phyloP scores from a whole-genome alignment of 1,140 invertebrate genomes.

The Brachionus sp. region DNA sequence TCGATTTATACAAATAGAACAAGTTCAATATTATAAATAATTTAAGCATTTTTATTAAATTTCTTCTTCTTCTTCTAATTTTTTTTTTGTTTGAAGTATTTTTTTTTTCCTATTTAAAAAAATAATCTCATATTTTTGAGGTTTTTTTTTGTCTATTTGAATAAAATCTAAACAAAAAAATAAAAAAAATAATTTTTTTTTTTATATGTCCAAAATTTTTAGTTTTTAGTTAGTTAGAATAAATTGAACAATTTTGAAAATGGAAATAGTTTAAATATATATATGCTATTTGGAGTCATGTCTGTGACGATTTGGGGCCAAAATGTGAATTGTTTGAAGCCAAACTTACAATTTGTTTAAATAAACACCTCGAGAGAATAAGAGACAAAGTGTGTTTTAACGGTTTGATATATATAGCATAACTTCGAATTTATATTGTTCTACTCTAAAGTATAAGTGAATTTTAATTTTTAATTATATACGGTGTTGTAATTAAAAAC shows the following conservation, averaged over 20 bases:
- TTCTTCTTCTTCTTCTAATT: not conserved
- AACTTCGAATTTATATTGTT: conserved; percentile 9
- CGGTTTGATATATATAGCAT: conserved; percentile 9
- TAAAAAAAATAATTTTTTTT: not conserved
- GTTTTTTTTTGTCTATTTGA: not conserved
- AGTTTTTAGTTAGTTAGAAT: not conserved
- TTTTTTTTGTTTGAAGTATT: too few species aligned
- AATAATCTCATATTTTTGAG: not conserved
- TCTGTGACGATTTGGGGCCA: not conserved
- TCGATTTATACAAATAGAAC: not conserved
- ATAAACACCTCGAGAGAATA: conserved; percentile 13
- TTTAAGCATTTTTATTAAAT: not conserved
- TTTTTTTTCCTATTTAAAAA: not conserved
- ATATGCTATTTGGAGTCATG: too few species aligned
- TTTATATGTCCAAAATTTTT: not conserved
- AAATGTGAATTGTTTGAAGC: not conserved
- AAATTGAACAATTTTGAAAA: not conserved
- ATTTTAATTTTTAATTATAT: conserved; percentile 26
- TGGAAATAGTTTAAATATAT: not conserved
- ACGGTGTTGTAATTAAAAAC: conserved; percentile 18
- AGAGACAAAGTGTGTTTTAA: conserved; percentile 10
- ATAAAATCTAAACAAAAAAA: too few species aligned
- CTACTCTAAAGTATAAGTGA: not conserved
- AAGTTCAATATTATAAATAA: not conserved
- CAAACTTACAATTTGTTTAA: conserved; percentile 1